Conservation (phyloP, 2,888 invertebrate species). For the Subacronicta megacephala region DNA sequence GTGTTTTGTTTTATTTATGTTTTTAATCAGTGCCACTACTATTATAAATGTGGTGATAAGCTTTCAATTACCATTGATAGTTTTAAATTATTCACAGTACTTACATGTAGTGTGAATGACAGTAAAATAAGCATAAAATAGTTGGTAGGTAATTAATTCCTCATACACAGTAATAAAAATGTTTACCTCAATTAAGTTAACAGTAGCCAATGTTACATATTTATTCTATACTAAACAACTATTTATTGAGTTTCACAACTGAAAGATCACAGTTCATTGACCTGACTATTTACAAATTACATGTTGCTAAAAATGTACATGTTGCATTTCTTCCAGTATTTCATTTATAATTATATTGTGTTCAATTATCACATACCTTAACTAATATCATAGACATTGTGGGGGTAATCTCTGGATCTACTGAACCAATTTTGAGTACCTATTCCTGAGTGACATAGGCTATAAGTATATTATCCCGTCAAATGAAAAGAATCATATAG, state of each 20-base stretch:
- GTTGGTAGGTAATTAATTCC: background rate
- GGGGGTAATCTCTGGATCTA: too few species aligned
- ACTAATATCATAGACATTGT: too few species aligned
- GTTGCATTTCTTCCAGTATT: too few species aligned
- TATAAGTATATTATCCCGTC: too few species aligned
- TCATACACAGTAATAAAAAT: too few species aligned
- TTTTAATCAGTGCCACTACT: constrained; percentile 47
- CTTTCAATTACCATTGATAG: constrained; percentile 16
- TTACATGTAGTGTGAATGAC: background rate
- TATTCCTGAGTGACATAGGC: too few species aligned
- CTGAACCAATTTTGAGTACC: too few species aligned
- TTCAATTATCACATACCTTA: too few species aligned
- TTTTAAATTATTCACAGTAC: constrained; percentile 6
- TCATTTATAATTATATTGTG: too few species aligned
- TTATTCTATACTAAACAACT: background rate
- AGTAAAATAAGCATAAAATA: background rate
- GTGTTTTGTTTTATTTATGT: constrained; percentile 34
- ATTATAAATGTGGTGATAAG: constrained; percentile 24
- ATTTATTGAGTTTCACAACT: background rate
- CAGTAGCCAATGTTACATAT: too few species aligned
- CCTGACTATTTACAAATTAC: background rate
- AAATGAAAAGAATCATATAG: too few species aligned
- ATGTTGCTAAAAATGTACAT: background rate
- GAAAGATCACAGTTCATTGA: background rate
- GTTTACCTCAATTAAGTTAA: too few species aligned